Conservation (phyloP, 2,113 vertebrate species). For the Proterorhinus semilunaris region DNA sequence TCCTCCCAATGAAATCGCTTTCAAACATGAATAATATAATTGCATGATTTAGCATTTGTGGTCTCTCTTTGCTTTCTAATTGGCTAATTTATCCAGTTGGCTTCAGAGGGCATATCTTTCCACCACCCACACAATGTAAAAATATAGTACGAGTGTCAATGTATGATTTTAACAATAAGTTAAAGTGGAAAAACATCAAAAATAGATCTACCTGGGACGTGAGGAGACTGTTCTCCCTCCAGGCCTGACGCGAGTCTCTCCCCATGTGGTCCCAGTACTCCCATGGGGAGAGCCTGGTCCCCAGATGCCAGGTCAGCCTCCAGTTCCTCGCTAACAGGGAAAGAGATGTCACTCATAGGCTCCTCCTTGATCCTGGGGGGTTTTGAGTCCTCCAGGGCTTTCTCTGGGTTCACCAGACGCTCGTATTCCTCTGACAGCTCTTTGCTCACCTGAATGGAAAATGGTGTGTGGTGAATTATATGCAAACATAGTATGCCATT, state of each 20-base stretch:
- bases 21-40: neutral
- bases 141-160: too few relatives aligned
- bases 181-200: neutral
- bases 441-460: constrained; percentile 84
- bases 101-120: too few relatives aligned
- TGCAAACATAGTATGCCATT: neutral
- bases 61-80: too few relatives aligned
- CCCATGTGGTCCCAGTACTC: constrained; percentile 84
- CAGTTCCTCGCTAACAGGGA: constrained; percentile 90
- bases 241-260: constrained; percentile 87
- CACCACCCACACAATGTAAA: too few relatives aligned
- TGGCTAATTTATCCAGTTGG: too few relatives aligned
- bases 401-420: constrained; percentile 94
- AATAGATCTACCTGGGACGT: constrained; percentile 81
- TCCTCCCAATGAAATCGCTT: neutral
- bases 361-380: constrained; percentile 95
- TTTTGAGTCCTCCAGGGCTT: constrained; percentile 90
- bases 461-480: neutral
- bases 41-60: too few relatives aligned
- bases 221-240: constrained; percentile 91
- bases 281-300: constrained; percentile 90
- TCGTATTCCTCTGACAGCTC: constrained; percentile 97
- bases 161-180: neutral
- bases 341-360: constrained; percentile 88
- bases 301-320: constrained; percentile 89